Conservation (phyloP, 1,140 invertebrate species). For the Aphelinus atriplicis region DNA sequence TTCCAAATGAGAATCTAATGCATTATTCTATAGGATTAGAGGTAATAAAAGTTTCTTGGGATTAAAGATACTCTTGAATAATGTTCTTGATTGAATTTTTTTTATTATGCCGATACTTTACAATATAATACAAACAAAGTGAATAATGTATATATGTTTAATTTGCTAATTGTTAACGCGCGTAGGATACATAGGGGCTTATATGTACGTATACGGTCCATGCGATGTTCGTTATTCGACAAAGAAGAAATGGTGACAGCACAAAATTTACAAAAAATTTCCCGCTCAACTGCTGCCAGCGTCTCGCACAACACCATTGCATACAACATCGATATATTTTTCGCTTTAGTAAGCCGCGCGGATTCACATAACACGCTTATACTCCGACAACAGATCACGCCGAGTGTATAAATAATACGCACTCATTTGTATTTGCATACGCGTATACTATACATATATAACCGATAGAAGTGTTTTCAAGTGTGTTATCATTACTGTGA, state of each 20-base stretch:
- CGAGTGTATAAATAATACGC: conserved; percentile 22
- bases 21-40: not conserved
- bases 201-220: conserved; percentile 1
- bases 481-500: not conserved
- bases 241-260: not conserved
- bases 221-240: conserved; percentile 24
- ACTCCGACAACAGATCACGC: conserved; percentile 36
- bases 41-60: not conserved
- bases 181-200: not conserved
- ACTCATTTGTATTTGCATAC: conserved; percentile 18
- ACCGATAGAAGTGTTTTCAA: conserved; percentile 13
- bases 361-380: conserved; percentile 14
- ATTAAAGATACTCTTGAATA: conserved; percentile 13
- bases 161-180: conserved; percentile 32
- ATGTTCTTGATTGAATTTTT: conserved; percentile 47
- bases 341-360: conserved; percentile 8
- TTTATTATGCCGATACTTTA: conserved; percentile 58
- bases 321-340: conserved; percentile 11
- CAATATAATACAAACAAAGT: conserved; percentile 57
- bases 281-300: no score
- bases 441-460: conserved; percentile 1
- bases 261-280: not conserved
- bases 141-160: conserved; percentile 30
- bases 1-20: no score
- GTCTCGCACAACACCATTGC: not conserved